phyloP scores from a whole-genome alignment of 2,113 vertebrate genomes.

The Lutjanus erythropterus region DNA sequence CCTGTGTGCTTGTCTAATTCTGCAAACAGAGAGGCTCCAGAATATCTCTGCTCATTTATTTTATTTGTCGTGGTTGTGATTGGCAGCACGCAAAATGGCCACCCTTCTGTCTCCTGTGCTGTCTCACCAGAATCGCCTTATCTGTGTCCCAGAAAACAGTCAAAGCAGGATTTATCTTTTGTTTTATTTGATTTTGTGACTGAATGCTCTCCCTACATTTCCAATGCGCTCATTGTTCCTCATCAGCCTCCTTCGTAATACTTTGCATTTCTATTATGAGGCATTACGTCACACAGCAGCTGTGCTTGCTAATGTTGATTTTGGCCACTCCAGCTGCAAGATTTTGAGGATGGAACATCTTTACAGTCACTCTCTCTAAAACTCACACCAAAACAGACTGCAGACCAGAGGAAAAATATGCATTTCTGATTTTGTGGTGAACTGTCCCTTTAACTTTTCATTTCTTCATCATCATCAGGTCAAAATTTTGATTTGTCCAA shows the following conservation, averaged over 20 bases:
- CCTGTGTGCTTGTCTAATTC: constrained; percentile 33
- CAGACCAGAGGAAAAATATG: no score
- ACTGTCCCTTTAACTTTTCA: no score
- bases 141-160: constrained; percentile 45
- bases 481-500: no score
- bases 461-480: no score
- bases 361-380: no score
- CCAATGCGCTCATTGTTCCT: background rate
- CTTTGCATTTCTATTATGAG: background rate
- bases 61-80: constrained; percentile 7
- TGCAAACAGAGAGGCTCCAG: constrained; percentile 28
- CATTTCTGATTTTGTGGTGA: no score
- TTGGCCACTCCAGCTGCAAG: background rate
- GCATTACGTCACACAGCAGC: background rate
- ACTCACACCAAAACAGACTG: no score
- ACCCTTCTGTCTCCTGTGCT: constrained; percentile 16
- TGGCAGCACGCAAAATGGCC: constrained; percentile 17
- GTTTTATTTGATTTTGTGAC: constrained; percentile 24
- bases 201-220: constrained; percentile 3
- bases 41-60: constrained; percentile 14
- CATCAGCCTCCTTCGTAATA: background rate
- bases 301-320: background rate
- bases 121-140: constrained; percentile 38
- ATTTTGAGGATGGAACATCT: no score
- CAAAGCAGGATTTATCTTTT: constrained; percentile 34